phyloP scores from a whole-genome alignment of 1,140 invertebrate genomes.

The Drosophila sucinea region DNA sequence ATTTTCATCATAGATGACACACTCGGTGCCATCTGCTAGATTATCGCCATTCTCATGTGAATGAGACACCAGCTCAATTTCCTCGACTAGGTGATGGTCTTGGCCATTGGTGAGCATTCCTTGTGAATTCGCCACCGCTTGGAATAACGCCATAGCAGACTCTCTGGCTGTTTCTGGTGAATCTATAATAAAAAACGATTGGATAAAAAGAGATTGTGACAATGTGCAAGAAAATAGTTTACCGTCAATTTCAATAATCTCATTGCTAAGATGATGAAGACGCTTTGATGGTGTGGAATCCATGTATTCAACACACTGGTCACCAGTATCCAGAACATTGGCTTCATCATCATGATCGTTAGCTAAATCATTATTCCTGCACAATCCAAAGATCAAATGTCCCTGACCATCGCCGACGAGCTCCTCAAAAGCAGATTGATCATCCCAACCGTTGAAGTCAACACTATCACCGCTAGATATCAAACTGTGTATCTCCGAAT shows the following conservation, averaged over 20 bases:
- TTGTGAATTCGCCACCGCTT: constrained; percentile 15
- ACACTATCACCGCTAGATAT: constrained; percentile 39
- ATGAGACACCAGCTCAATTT: constrained; percentile 1
- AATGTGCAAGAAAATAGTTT: not conserved
- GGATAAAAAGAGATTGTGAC: not conserved
- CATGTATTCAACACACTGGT: constrained; percentile 11
- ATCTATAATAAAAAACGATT: constrained; percentile 15
- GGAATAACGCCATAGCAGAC: constrained; percentile 19
- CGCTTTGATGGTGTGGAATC: constrained; percentile 23
- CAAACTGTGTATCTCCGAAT: constrained; percentile 59
- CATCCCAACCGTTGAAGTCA: constrained; percentile 54
- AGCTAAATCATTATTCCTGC: not conserved
- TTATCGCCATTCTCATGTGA: not conserved
- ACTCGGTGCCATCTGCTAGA: constrained; percentile 8
- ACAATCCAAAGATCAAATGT: constrained; percentile 40
- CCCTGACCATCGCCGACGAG: not conserved
- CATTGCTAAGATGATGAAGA: constrained; percentile 16
- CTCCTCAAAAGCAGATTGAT: constrained; percentile 6
- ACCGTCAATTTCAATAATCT: constrained; percentile 47
- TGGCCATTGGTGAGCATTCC: constrained; percentile 44
- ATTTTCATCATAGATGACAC: constrained; percentile 65
- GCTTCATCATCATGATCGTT: not conserved
- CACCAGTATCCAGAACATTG: not conserved
- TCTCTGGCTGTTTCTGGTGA: constrained; percentile 35
- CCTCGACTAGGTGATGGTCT: constrained; percentile 25